Conservation (phyloP, 1,140 invertebrate species). For the Microvelia longipes region DNA sequence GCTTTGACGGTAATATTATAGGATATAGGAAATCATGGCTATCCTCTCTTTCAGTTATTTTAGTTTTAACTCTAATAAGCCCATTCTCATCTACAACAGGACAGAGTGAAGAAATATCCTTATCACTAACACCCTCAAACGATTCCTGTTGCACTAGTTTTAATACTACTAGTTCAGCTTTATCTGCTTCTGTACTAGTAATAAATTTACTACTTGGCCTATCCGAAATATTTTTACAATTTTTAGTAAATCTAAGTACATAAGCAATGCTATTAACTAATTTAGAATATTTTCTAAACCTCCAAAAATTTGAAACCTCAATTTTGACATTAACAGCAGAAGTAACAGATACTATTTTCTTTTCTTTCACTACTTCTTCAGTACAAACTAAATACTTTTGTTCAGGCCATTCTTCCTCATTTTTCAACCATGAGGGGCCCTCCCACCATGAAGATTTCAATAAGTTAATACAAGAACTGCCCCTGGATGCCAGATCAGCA, state of each 20-base stretch:
- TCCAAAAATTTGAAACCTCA: neutral
- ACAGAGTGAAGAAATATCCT: neutral
- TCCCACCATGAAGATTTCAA: conserved; percentile 29
- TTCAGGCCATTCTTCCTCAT: neutral
- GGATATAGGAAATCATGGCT: neutral
- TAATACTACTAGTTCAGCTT: neutral
- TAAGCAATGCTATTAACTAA: no score
- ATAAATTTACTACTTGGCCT: no score
- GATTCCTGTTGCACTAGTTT: neutral
- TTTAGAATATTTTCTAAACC: neutral
- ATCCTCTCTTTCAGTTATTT: neutral
- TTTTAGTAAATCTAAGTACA: no score
- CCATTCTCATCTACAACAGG: neutral
- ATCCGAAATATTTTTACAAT: no score
- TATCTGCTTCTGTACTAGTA: no score
- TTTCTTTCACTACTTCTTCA: conserved; percentile 8
- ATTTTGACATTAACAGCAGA: neutral
- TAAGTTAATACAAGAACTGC: conserved; percentile 23
- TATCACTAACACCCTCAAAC: neutral
- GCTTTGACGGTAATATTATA: neutral
- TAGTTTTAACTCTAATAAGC: no score
- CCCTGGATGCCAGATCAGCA: conserved; percentile 29
- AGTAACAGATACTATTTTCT: neutral
- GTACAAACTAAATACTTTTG: neutral
- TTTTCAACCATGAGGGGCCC: conserved; percentile 27